A percentile compares a stretch with the other conserved stretches of the same genome.
Conservation (phyloP, 2,888 invertebrate species). For the Rotaria magnacalcarata region DNA sequence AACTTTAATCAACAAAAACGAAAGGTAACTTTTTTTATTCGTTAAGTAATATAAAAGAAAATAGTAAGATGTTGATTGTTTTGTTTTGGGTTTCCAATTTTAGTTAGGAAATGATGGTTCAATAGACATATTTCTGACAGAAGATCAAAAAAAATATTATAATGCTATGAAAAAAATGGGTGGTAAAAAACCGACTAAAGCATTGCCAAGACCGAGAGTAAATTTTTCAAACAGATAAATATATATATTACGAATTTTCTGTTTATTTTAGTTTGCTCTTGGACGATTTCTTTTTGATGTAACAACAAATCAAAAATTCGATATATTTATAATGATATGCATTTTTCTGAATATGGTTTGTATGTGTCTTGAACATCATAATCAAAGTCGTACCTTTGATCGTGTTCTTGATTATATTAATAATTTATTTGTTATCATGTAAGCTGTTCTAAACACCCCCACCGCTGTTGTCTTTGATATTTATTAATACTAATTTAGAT, state of each 20-base stretch:
- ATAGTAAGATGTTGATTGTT: too few species aligned
- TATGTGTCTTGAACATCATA: constrained; percentile 95
- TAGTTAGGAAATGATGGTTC: constrained; percentile 77
- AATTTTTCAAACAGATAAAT: neutral
- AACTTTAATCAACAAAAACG: constrained; percentile 99
- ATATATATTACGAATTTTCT: constrained; percentile 2
- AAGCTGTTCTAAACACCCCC: neutral
- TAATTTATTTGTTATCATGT: constrained; percentile 89
- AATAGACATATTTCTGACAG: constrained; percentile 98
- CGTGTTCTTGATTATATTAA: constrained; percentile 81
- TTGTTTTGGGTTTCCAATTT: constrained; percentile 46
- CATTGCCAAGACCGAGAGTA: constrained; percentile 93
- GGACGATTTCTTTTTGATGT: constrained; percentile 80
- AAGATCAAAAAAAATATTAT: constrained; percentile 99
- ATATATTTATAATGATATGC: constrained; percentile 98
- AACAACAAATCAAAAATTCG: constrained; percentile 95
- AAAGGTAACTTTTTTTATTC: constrained; percentile 64
- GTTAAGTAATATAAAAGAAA: too few species aligned
- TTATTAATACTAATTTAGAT: constrained; percentile 58
- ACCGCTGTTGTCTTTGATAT: too few species aligned
- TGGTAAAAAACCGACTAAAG: constrained; percentile 93
- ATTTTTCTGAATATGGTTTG: constrained; percentile 96
- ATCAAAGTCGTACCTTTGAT: constrained; percentile 67
- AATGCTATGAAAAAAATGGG: constrained; percentile 99
- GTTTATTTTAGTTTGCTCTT: constrained; percentile 36